Percentiles rank a stretch among this genome's conserved stretches.
Evolutionary conservation across 1,140 invertebrate genomes (phyloP).

Genomic region (Drosophila bipectinata): DNA sequence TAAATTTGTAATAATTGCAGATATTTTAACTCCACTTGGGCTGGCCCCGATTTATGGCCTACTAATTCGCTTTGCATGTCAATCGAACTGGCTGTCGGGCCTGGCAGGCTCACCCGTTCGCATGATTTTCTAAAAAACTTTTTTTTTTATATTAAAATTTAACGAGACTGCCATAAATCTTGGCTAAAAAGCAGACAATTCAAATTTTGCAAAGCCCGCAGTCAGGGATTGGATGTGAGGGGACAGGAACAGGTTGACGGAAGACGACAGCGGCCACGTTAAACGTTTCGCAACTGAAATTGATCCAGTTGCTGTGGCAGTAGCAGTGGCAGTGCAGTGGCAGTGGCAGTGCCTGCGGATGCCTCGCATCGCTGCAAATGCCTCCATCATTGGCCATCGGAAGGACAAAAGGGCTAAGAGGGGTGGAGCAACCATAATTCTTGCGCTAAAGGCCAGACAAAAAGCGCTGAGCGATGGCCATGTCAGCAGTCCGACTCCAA

Average conservation of each 20-base stretch:
- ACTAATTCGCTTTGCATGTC: conserved; percentile 79
- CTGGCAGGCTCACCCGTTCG: conserved; percentile 12
- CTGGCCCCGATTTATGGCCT: conserved; percentile 55
- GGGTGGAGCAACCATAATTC: conserved; percentile 70
- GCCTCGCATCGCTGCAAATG: conserved; percentile 70
- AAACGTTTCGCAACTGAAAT: conserved; percentile 75
- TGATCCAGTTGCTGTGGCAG: conserved; percentile 76
- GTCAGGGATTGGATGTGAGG: neutral
- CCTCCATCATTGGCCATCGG: conserved; percentile 61
- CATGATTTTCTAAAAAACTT: conserved; percentile 70
- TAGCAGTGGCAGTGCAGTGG: conserved; percentile 42
- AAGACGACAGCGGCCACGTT: conserved; percentile 50
- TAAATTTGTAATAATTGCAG: conserved; percentile 66
- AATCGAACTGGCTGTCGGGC: conserved; percentile 42
- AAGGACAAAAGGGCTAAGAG: conserved; percentile 15
- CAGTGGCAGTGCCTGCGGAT: conserved; percentile 47
- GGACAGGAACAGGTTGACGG: conserved; percentile 47
- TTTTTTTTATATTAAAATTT: conserved; percentile 83
- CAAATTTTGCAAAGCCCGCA: conserved; percentile 65
- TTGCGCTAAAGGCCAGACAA: conserved; percentile 76
- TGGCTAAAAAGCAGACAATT: conserved; percentile 81
- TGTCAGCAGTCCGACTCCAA: conserved; percentile 52
- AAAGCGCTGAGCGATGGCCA: conserved; percentile 62
- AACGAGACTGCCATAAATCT: conserved; percentile 83
- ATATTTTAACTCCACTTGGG: conserved; percentile 34